These are phyloP conservation scores for Platalea minor DNA, from an alignment of 2,797 vertebrate genomes.

Conservation along the genomic window DNA sequence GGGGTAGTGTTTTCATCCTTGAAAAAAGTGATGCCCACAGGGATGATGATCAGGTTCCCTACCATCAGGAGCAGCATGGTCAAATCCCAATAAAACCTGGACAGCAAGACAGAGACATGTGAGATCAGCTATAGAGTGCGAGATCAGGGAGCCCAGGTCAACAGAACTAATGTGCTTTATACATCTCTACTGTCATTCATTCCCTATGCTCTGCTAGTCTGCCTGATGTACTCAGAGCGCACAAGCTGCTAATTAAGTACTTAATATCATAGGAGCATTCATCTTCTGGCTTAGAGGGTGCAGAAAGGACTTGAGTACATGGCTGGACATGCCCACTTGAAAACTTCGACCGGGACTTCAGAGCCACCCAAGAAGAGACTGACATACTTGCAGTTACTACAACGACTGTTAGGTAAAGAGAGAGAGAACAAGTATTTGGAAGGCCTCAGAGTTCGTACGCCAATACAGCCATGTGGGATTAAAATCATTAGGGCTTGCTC, in stretches of 20 bases:
- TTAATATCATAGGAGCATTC: background rate
- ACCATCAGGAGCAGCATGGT: slow-evolving; percentile 99
- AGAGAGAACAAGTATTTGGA: background rate
- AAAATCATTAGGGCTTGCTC: background rate
- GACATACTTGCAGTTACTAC: background rate
- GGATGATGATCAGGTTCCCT: slow-evolving; percentile 98
- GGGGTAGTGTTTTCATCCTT: slow-evolving; percentile 98
- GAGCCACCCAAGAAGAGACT: background rate
- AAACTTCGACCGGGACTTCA: background rate
- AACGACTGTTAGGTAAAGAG: background rate
- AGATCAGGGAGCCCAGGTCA: background rate
- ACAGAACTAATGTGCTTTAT: background rate
- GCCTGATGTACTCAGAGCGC: background rate
- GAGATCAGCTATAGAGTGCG: background rate
- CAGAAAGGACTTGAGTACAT: background rate
- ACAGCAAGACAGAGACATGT: slow-evolving; percentile 51
- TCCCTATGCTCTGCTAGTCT: background rate
- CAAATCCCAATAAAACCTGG: slow-evolving; percentile 99
- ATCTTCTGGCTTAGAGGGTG: background rate
- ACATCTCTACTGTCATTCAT: background rate
- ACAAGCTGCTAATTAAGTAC: background rate
- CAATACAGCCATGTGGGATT: background rate
- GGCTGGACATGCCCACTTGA: background rate
- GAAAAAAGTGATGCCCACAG: slow-evolving; percentile 99
- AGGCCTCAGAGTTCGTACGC: background rate